Evolutionary conservation across 1,140 invertebrate species (phyloP).

Genomic region (Nephila pilipes): DNA sequence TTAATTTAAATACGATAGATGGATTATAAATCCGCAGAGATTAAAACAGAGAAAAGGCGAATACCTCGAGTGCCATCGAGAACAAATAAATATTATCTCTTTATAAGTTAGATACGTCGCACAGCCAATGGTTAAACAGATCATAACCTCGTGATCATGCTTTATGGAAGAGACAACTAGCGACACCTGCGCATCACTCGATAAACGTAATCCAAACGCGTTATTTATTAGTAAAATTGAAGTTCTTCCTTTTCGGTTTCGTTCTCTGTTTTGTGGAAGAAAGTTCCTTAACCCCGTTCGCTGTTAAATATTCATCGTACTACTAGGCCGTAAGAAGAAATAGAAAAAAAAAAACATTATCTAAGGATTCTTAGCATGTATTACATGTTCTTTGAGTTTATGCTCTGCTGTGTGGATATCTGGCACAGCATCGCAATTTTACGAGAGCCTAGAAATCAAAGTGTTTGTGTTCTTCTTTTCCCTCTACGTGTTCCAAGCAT

Average conservation of each 20-base stretch:
- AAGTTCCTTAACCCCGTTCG: slow-evolving; percentile 19
- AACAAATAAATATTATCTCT: not conserved
- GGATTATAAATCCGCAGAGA: not conserved
- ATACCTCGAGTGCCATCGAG: not conserved
- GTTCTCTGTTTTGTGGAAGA: not conserved
- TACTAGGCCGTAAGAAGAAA: not conserved
- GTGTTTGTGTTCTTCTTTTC: not conserved
- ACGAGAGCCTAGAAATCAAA: not conserved
- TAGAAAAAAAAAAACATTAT: not conserved
- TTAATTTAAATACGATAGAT: not conserved
- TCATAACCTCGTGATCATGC: not conserved
- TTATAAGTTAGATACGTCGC: not conserved
- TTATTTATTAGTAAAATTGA: not conserved
- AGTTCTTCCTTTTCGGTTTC: not conserved
- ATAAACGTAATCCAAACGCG: not conserved
- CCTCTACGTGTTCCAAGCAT: not conserved
- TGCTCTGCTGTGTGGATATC: slow-evolving; percentile 8
- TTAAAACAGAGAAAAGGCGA: not conserved
- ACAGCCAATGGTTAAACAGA: not conserved
- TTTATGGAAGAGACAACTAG: not conserved
- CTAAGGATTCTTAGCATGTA: not conserved
- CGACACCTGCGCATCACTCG: not conserved
- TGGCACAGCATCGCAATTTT: slow-evolving; percentile 28
- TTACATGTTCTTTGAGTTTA: slow-evolving; percentile 6
- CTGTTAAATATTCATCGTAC: slow-evolving; percentile 25